phyloP scores from a whole-genome alignment of 2,797 vertebrate species.

The Leptatherina wallacei region DNA sequence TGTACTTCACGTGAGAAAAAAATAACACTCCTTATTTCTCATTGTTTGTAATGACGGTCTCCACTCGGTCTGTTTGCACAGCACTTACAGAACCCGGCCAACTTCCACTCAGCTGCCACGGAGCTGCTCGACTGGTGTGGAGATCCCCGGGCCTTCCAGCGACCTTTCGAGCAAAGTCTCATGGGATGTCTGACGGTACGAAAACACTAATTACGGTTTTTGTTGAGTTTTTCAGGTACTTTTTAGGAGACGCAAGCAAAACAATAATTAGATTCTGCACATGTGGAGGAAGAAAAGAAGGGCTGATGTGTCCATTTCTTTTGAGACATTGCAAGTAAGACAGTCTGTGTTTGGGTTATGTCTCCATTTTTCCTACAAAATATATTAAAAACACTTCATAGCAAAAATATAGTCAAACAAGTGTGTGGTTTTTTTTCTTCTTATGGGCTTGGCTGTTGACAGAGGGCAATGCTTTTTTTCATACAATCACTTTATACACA shows the following conservation, averaged over 20 bases:
- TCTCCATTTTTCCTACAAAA: slow-evolving; percentile 1
- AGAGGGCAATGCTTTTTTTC: background rate
- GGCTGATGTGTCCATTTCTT: slow-evolving; percentile 33
- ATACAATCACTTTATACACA: background rate
- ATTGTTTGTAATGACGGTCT: slow-evolving; percentile 64
- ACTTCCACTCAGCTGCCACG: slow-evolving; percentile 99
- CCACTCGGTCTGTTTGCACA: slow-evolving; percentile 76
- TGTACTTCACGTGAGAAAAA: slow-evolving; percentile 55
- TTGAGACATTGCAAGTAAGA: background rate
- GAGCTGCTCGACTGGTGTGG: slow-evolving; percentile 99
- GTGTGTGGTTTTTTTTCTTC: background rate
- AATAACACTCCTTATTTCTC: slow-evolving; percentile 57
- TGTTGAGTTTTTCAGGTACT: slow-evolving; percentile 64
- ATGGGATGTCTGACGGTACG: slow-evolving; percentile 99
- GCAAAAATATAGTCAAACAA: background rate
- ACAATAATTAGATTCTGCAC: slow-evolving; percentile 65
- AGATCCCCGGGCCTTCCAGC: slow-evolving; percentile 98
- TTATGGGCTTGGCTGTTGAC: background rate
- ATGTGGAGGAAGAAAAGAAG: slow-evolving; percentile 1
- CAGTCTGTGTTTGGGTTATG: background rate
- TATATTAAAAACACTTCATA: background rate
- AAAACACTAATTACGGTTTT: slow-evolving; percentile 76
- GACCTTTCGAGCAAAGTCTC: slow-evolving; percentile 98
- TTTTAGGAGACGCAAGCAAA: slow-evolving; percentile 63
- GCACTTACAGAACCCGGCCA: slow-evolving; percentile 99